Percentiles rank a stretch among this genome's conserved stretches.
Evolutionary conservation across 2,113 vertebrate genomes (phyloP).

Genomic region (Thalassarche chlororhynchos): DNA sequence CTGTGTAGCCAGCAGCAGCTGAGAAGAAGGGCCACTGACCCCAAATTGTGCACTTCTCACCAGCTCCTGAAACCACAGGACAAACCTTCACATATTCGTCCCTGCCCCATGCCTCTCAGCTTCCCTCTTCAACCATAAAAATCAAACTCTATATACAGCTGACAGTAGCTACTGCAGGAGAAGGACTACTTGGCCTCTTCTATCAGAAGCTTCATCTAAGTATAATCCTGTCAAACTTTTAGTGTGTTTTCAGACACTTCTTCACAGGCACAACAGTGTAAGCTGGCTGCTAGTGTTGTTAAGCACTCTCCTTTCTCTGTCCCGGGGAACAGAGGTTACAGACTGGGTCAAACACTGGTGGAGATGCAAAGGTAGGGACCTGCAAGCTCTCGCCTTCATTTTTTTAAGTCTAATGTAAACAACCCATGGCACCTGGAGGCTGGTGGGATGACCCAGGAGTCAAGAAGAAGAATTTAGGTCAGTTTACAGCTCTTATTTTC

Average conservation of each 20-base stretch:
- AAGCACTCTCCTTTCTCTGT: neutral
- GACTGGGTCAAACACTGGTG: neutral
- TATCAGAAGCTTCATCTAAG: neutral
- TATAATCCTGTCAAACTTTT: neutral
- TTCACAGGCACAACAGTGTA: neutral
- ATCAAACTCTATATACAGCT: neutral
- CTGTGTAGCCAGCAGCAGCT: neutral
- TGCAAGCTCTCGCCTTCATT: neutral
- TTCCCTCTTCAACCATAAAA: neutral
- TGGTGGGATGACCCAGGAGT: conserved; percentile 28
- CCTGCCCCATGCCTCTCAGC: neutral
- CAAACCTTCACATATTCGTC: neutral
- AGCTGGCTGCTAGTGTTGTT: neutral
- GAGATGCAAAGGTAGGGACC: neutral
- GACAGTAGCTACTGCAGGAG: neutral
- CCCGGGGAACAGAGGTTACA: neutral
- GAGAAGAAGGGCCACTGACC: neutral
- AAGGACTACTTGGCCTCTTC: neutral
- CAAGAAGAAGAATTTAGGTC: conserved; percentile 53
- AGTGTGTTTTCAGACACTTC: neutral
- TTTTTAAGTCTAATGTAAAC: conserved; percentile 37
- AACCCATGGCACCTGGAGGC: conserved; percentile 24
- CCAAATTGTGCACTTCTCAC: neutral
- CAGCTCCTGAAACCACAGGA: neutral
- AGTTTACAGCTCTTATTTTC: conserved; percentile 49